A percentile compares a stretch with the other conserved stretches of the same genome.
Conservation (phyloP, 2,797 vertebrate species). For the Cercopithecus petaurista region DNA sequence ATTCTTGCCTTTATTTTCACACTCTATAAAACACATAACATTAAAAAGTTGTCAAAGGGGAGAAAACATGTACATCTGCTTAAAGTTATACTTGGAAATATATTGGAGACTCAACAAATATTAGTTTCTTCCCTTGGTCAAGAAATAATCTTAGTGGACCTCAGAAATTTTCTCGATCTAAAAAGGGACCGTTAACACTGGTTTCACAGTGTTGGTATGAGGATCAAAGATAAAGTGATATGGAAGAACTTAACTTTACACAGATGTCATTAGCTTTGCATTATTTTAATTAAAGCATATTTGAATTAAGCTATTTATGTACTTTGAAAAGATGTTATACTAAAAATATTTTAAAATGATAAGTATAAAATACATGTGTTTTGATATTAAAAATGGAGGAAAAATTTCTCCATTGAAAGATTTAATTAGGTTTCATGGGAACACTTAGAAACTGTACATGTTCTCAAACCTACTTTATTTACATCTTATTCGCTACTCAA, state of each 20-base stretch:
- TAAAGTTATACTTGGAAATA: neutral
- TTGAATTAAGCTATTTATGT: neutral
- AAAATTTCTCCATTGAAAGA: neutral
- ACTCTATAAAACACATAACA: neutral
- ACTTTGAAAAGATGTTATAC: conserved; percentile 34
- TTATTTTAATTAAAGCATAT: conserved; percentile 40
- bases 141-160: neutral
- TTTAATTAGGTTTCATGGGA: conserved; percentile 23
- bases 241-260: neutral
- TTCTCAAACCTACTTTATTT: conserved; percentile 25
- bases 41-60: conserved; percentile 29
- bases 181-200: neutral
- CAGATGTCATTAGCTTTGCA: neutral
- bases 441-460: neutral
- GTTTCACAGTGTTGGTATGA: neutral
- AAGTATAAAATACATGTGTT: conserved; percentile 46
- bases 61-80: conserved; percentile 22
- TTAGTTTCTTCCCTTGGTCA: neutral
- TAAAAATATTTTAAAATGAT: conserved; percentile 21
- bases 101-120: neutral
- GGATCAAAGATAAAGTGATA: neutral
- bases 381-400: conserved; percentile 35
- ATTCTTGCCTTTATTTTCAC: conserved; percentile 29
- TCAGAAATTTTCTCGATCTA: neutral
- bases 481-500: conserved; percentile 15